Evolutionary conservation across 1,140 invertebrate genomes (phyloP).

Genomic region (Anoplophora glabripennis): DNA sequence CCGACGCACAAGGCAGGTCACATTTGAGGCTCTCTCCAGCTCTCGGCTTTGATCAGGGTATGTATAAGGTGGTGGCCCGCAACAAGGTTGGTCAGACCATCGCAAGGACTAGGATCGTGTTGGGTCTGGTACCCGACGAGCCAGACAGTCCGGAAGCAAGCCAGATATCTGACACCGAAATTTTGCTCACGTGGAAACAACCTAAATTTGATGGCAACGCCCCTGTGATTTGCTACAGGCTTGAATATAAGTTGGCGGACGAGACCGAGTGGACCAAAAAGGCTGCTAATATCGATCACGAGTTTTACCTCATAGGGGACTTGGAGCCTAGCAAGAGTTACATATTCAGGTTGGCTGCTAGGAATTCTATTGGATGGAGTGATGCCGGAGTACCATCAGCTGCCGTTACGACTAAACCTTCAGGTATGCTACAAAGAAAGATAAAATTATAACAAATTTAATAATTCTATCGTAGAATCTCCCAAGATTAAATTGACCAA

Average conservation of each 20-base stretch:
- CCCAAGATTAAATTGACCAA: slow-evolving; percentile 70
- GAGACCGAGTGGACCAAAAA: slow-evolving; percentile 82
- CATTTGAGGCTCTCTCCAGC: slow-evolving; percentile 74
- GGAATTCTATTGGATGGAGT: slow-evolving; percentile 93
- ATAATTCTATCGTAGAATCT: slow-evolving; percentile 44
- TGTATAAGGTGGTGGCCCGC: slow-evolving; percentile 93
- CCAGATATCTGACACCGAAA: slow-evolving; percentile 80
- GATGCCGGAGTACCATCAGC: slow-evolving; percentile 73
- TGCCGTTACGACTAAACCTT: slow-evolving; percentile 64
- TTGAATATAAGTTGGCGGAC: slow-evolving; percentile 76
- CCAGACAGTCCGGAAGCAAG: slow-evolving; percentile 85
- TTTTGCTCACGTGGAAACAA: slow-evolving; percentile 84
- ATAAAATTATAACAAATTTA: no score
- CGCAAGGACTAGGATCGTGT: slow-evolving; percentile 70
- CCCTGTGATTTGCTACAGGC: slow-evolving; percentile 76
- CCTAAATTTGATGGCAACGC: slow-evolving; percentile 69
- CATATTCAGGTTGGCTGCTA: slow-evolving; percentile 83
- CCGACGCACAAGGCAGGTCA: slow-evolving; percentile 74
- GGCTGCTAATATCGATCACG: slow-evolving; percentile 87
- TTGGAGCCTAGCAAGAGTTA: slow-evolving; percentile 78
- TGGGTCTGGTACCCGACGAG: slow-evolving; percentile 69
- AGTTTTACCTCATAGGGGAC: slow-evolving; percentile 82
- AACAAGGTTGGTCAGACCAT: slow-evolving; percentile 80
- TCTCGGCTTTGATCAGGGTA: slow-evolving; percentile 78
- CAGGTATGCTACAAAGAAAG: slow-evolving; percentile 47